Conservation (phyloP, 2,888 invertebrate genomes). For the Halocaridina rubra region DNA sequence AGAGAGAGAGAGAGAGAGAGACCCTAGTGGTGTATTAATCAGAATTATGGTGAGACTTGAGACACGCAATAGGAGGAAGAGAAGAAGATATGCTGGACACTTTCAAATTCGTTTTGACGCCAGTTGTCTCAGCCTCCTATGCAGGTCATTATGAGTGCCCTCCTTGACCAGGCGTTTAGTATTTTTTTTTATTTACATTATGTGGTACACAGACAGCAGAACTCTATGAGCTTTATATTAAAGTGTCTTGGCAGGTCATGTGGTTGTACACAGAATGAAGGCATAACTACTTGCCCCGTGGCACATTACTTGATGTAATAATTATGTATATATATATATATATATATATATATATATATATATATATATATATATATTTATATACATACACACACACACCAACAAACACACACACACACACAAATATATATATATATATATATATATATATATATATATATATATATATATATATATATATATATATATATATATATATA, state of each 20-base stretch:
- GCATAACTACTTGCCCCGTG: too few species aligned
- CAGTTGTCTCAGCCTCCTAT: neutral
- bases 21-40: too few species aligned
- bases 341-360: neutral
- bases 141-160: too few species aligned
- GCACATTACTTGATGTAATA: neutral
- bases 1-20: neutral
- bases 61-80: neutral
- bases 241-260: too few species aligned
- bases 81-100: neutral
- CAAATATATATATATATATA: neutral
- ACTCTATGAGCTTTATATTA: too few species aligned
- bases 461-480: constrained; percentile 27
- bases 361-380: neutral
- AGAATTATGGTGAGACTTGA: neutral
- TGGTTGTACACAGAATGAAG: too few species aligned
- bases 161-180: too few species aligned
- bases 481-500: constrained; percentile 12
- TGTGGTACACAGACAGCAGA: too few species aligned
- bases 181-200: too few species aligned
- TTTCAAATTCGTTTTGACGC: neutral
- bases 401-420: neutral
- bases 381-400: neutral
- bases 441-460: constrained; percentile 43
- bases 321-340: neutral